Evolutionary conservation across 2,888 invertebrate species (phyloP).

Genomic region (Vannuccia rotundouncinata): DNA sequence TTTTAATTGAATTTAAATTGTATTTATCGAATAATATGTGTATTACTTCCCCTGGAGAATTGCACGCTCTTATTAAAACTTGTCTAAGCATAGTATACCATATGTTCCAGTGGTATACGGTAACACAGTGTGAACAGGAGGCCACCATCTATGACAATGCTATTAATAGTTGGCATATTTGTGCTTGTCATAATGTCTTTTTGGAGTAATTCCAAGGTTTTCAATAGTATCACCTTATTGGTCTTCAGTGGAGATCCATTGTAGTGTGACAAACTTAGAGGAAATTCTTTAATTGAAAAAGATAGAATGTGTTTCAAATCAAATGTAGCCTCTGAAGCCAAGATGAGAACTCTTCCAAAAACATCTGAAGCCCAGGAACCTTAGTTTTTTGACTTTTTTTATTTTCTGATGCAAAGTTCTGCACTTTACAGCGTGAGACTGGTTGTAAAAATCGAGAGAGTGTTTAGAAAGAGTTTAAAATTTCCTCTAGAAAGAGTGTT

Average conservation of each 20-base stretch:
- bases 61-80: conserved; percentile 12
- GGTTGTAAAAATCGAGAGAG: background rate
- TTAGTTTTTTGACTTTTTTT: background rate
- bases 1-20: conserved; percentile 1
- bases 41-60: background rate
- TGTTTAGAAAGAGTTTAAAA: background rate
- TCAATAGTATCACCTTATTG: too few relatives aligned
- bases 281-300: background rate
- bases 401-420: conserved; percentile 19
- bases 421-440: background rate
- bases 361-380: background rate
- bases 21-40: conserved; percentile 18
- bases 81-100: conserved; percentile 3
- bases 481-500: background rate
- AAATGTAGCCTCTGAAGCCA: conserved; percentile 13
- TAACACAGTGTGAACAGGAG: too few relatives aligned
- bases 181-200: conserved; percentile 19
- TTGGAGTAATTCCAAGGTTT: conserved; percentile 10
- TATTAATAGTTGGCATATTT: conserved; percentile 11
- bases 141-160: background rate
- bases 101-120: too few relatives aligned
- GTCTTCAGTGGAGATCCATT: too few relatives aligned
- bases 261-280: conserved; percentile 21
- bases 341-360: background rate
- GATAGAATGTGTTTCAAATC: conserved; percentile 1